These are phyloP conservation scores for Erebia epiphron DNA, from an alignment of 2,888 invertebrate species.

Conservation along the genomic window DNA sequence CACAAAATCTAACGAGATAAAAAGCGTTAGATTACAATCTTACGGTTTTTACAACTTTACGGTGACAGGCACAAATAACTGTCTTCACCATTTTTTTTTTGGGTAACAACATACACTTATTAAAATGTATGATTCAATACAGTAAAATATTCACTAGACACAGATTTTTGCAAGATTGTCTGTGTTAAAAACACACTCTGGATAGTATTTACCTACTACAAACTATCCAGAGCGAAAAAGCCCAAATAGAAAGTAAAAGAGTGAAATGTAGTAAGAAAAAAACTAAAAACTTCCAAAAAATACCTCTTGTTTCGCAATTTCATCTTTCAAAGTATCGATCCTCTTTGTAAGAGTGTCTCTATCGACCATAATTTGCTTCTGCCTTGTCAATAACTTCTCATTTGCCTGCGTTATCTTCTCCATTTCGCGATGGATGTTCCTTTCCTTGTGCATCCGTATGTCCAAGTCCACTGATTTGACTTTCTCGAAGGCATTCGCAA, in stretches of 20 bases:
- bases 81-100: too few relatives aligned
- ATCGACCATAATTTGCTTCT: conserved; percentile 71
- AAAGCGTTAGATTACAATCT: too few relatives aligned
- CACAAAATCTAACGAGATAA: too few relatives aligned
- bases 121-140: too few relatives aligned
- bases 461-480: conserved; percentile 80
- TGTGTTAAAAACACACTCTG: too few relatives aligned
- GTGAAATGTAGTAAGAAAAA: neutral
- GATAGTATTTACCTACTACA: too few relatives aligned
- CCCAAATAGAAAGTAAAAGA: neutral
- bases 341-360: conserved; percentile 72
- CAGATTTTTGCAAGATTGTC: too few relatives aligned
- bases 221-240: too few relatives aligned
- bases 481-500: conserved; percentile 72
- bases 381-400: conserved; percentile 73
- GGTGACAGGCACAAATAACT: too few relatives aligned
- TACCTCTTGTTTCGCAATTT: conserved; percentile 82
- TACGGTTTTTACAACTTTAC: too few relatives aligned
- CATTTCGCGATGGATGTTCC: conserved; percentile 81
- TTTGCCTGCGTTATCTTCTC: conserved; percentile 76
- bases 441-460: conserved; percentile 80
- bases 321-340: conserved; percentile 82
- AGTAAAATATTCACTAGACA: too few relatives aligned
- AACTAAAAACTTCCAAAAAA: neutral
- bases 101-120: too few relatives aligned